These are phyloP conservation scores for Beaufortia kweichowensis DNA, from an alignment of 2,113 vertebrate genomes.

Conservation along the genomic window DNA sequence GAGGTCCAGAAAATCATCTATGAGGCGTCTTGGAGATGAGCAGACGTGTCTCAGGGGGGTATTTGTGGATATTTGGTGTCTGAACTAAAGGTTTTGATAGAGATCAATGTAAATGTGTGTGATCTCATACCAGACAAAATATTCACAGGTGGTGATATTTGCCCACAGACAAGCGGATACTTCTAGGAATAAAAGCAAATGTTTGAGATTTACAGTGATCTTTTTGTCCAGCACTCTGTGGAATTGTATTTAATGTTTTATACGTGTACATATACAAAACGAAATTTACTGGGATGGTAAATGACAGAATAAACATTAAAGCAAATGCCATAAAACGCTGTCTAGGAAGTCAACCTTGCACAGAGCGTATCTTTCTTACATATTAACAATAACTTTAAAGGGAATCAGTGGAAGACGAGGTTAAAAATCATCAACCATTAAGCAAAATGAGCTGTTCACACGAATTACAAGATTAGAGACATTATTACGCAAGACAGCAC, in stretches of 20 bases:
- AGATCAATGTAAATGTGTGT: background rate
- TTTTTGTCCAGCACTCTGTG: too few species aligned
- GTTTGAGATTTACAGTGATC: too few species aligned
- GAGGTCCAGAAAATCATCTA: too few species aligned
- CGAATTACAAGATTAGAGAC: background rate
- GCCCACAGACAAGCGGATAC: background rate
- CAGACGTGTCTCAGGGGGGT: background rate
- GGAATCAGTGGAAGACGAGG: background rate
- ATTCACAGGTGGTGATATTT: conserved; percentile 5
- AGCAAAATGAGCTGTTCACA: background rate
- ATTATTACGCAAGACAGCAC: background rate
- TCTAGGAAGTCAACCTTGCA: too few species aligned
- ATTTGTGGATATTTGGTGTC: background rate
- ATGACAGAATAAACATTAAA: too few species aligned
- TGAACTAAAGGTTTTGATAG: background rate
- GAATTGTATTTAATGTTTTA: too few species aligned
- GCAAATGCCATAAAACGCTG: too few species aligned
- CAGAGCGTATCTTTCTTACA: background rate
- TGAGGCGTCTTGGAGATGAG: background rate
- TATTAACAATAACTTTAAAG: background rate
- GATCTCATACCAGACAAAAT: background rate
- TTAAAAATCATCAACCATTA: background rate
- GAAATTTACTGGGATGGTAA: too few species aligned
- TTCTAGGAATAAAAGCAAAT: background rate
- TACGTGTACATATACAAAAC: too few species aligned